Conservation (phyloP, 2,113 vertebrate genomes). For the Platichthys stellatus region DNA sequence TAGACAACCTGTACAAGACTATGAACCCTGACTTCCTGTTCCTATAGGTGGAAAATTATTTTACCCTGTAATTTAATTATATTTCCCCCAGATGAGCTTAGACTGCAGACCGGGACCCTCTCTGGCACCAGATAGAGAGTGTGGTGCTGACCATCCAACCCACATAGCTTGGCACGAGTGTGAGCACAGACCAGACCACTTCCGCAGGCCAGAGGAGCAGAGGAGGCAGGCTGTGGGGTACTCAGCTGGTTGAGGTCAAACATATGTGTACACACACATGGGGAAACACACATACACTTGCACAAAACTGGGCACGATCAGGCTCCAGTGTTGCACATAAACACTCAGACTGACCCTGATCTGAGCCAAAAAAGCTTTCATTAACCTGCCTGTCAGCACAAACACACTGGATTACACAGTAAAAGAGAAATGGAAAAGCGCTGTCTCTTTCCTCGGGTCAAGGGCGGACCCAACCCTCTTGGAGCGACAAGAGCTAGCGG, state of each 20-base stretch:
- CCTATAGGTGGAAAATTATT: slow-evolving; percentile 7
- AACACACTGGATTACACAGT: slow-evolving; percentile 27
- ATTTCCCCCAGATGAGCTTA: not conserved
- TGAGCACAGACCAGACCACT: slow-evolving; percentile 53
- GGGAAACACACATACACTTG: not conserved
- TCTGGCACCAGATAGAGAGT: slow-evolving; percentile 77
- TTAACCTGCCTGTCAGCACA: slow-evolving; percentile 41
- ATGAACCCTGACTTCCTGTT: not conserved
- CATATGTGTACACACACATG: slow-evolving; percentile 26
- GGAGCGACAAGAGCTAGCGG: slow-evolving; percentile 39
- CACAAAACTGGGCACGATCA: slow-evolving; percentile 16
- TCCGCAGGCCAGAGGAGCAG: slow-evolving; percentile 56
- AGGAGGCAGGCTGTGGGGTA: slow-evolving; percentile 43
- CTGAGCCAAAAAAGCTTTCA: slow-evolving; percentile 11
- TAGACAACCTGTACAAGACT: not conserved
- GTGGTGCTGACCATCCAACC: slow-evolving; percentile 68
- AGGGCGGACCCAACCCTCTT: slow-evolving; percentile 39
- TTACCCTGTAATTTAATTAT: not conserved
- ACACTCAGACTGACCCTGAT: slow-evolving; percentile 17
- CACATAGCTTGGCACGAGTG: slow-evolving; percentile 65
- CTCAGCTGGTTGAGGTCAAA: slow-evolving; percentile 75
- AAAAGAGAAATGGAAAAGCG: slow-evolving; percentile 36
- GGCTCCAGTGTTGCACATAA: slow-evolving; percentile 17
- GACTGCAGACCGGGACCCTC: slow-evolving; percentile 69
- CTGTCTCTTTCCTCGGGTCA: slow-evolving; percentile 27